Evolutionary conservation across 2,113 vertebrate species (phyloP), one percentile per base, ranked within the genome.

Genomic region (Amblyornis subalaris): DNA sequence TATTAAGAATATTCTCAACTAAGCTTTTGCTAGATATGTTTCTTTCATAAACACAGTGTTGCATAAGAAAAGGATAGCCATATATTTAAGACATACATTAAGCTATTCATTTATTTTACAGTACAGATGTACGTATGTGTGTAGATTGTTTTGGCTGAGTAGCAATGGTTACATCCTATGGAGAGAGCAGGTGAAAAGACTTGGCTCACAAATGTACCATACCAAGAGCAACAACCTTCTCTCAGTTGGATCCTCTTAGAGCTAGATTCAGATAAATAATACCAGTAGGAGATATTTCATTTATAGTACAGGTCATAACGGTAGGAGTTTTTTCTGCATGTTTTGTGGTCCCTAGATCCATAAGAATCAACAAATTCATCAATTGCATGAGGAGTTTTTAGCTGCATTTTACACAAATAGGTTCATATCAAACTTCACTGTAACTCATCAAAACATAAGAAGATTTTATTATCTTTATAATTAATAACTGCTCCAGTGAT

Each of bases 401-500:
- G 25, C 47, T 82, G 23, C 29, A 54, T 93, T 94, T 94, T 55
- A 80, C 40, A 87, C 17, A 74, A 73, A 55, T 40, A 24, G 71
- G 18, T 61, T 93, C 42, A 44, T 79, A 79, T 82, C 12, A 82
- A 89, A 85, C 55, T 73, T 94, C 87, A 79, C 12, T 65, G 16
- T 75, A 69, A 33, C 51, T 69, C 66, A 78, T 82, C 50, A 51
- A 70, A 85, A 36, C 17, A 21, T 38, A 87, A 38, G 20, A 88
- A 82, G 21, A 28, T 82, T 73, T 18, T 85, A 66, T 94, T 79
- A 80, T 70, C 35, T 89, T 91, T 76, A 28, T 76, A 93, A 94
- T 91, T 87, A 95, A 66, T 83, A 94, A 83, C 51, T 73, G 33
- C 6, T 88, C 8, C 26, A 66, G 35, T 85, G 66, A 71, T 95